A percentile compares a stretch with the other conserved stretches of the same genome.
Conservation (phyloP, 2,888 invertebrate genomes). For the Itoplectis maculator region DNA sequence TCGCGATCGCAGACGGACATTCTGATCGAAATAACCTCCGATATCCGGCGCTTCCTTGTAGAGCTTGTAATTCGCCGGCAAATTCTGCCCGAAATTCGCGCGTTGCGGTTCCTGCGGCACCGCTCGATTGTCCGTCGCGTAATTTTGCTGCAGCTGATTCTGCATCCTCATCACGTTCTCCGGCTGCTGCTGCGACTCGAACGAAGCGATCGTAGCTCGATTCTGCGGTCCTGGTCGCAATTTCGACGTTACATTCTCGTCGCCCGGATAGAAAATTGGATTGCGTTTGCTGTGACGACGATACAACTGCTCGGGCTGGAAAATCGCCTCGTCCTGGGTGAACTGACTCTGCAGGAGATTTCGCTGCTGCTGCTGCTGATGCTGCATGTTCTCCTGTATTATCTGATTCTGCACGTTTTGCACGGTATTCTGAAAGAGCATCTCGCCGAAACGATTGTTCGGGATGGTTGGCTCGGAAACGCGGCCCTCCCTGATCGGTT, state of each 20-base stretch:
- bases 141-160: slow-evolving; percentile 77
- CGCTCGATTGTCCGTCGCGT: slow-evolving; percentile 74
- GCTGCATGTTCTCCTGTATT: slow-evolving; percentile 83
- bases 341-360: slow-evolving; percentile 76
- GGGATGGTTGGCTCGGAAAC: slow-evolving; percentile 72
- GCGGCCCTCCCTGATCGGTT: slow-evolving; percentile 74
- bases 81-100: slow-evolving; percentile 74
- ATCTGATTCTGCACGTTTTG: slow-evolving; percentile 84
- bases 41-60: slow-evolving; percentile 69
- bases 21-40: slow-evolving; percentile 40
- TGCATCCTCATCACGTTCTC: slow-evolving; percentile 77
- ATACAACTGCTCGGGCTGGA: slow-evolving; percentile 57
- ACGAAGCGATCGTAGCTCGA: slow-evolving; percentile 40
- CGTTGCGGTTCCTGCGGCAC: slow-evolving; percentile 81
- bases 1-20: slow-evolving; percentile 47
- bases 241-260: slow-evolving; percentile 48
- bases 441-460: slow-evolving; percentile 78
- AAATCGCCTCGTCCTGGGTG: slow-evolving; percentile 47
- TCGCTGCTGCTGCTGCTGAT: slow-evolving; percentile 79
- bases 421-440: slow-evolving; percentile 81
- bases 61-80: slow-evolving; percentile 70
- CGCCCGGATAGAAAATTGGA: slow-evolving; percentile 38
- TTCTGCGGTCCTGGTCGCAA: slow-evolving; percentile 45
- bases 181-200: slow-evolving; percentile 69
- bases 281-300: slow-evolving; percentile 53